These are phyloP conservation scores for Tanypteryx hageni DNA, from an alignment of 2,888 invertebrate genomes.

Conservation along the genomic window DNA sequence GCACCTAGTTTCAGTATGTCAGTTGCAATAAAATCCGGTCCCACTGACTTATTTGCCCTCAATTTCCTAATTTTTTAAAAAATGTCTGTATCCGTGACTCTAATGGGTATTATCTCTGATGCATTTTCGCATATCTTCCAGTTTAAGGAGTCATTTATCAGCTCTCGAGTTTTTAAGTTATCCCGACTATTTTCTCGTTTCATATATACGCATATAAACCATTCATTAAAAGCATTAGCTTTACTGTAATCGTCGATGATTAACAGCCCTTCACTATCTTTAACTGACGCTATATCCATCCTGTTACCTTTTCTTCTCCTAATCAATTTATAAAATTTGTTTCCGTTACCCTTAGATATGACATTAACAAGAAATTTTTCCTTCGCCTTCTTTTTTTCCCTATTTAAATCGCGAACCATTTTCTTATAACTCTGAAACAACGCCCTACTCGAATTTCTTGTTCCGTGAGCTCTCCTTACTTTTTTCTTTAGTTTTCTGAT, in stretches of 20 bases:
- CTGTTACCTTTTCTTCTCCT: neutral
- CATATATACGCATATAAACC: neutral
- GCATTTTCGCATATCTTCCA: neutral
- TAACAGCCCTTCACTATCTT: neutral
- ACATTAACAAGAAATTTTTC: neutral
- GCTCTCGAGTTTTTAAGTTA: too few relatives aligned
- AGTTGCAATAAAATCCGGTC: neutral
- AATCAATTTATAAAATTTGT: neutral
- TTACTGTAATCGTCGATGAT: neutral
- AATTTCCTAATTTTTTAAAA: neutral
- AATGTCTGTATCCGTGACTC: neutral
- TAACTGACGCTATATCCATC: neutral
- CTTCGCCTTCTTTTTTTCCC: neutral
- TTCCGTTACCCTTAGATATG: neutral
- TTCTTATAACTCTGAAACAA: neutral
- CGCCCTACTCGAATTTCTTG: neutral
- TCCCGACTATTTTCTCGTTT: neutral
- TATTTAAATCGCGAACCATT: neutral
- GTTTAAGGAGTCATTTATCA: neutral
- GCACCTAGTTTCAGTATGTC: neutral
- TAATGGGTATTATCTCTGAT: neutral
- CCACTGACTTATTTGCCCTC: neutral
- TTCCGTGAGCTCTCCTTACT: neutral
- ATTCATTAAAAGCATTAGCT: neutral
- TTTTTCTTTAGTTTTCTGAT: neutral